phyloP scores from a whole-genome alignment of 1,140 invertebrate species.

The Caenorhabditis brenneri region DNA sequence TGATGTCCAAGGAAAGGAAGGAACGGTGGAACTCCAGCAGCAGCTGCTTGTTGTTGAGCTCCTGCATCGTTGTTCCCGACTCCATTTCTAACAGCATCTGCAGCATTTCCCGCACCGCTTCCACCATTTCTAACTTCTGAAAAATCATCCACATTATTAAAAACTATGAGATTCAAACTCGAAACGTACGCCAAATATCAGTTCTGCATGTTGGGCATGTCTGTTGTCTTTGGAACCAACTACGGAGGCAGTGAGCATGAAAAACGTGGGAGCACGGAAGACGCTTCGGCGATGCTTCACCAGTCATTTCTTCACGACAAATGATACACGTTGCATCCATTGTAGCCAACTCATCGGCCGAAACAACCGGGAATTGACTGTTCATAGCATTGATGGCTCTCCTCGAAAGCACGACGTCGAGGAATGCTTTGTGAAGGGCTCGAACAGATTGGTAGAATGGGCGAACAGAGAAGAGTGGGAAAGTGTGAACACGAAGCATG shows the following conservation, averaged over 20 bases:
- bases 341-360: slow-evolving; percentile 71
- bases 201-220: slow-evolving; percentile 98
- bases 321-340: slow-evolving; percentile 99
- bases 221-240: slow-evolving; percentile 99
- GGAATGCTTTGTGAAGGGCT: slow-evolving; percentile 95
- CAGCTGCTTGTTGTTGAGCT: slow-evolving; percentile 23
- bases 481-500: slow-evolving; percentile 95
- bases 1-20: slow-evolving; percentile 54
- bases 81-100: background rate
- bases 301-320: slow-evolving; percentile 87
- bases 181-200: slow-evolving; percentile 87
- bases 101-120: background rate
- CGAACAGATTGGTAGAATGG: slow-evolving; percentile 97
- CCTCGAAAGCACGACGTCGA: slow-evolving; percentile 94
- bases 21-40: slow-evolving; percentile 41
- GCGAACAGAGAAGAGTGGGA: slow-evolving; percentile 95
- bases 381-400: slow-evolving; percentile 76
- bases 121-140: slow-evolving; percentile 14
- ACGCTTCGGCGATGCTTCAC: slow-evolving; percentile 83
- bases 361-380: slow-evolving; percentile 55
- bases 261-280: slow-evolving; percentile 99
- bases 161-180: background rate
- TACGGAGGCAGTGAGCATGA: slow-evolving; percentile 94
- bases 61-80: slow-evolving; percentile 42
- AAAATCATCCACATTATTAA: background rate